Base-by-base conservation (phyloP, 2,888 invertebrate genomes). In the Drosophila parthenogenetica region DNA sequence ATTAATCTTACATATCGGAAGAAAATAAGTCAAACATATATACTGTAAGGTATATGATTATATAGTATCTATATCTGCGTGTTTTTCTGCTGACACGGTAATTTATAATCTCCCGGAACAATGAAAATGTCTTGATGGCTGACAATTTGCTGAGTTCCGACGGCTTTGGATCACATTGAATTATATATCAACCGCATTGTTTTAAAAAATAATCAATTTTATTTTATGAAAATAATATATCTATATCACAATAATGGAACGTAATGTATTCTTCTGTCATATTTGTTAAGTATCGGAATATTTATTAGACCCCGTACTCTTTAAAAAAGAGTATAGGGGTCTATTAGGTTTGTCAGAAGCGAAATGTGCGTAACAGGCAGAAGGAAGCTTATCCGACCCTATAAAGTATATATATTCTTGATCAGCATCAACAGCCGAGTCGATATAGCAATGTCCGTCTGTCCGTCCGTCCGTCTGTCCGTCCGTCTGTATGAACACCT, bases 141-240 rank as follows among this genome's bases (percentile, higher is more conserved):
- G 35, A 32, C 10, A 39, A 51, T 51, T 62, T 74, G 62, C 59
- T 62, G 75, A 57, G 10, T 53, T 75, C 76, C 74, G 74, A 60
- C 79, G 79, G 79, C 37, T 46, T 73, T 67, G 57, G 14, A 79
- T 61, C 79, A 61, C n/a, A 32, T 51, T 35, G 11, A 51, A 55
- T 65, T 25, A 35, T 35, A 42, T 1, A 5, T 16, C 5, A 11
- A 16, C 1, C 10, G 43, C n/a, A 29, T 35, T 17, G 19, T 43
- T 32, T 11, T 43, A 3, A 32, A 54, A 4, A 37, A 8, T 8
- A 37, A 43, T 11, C 5, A 32, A 19, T n/a, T 42, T 32, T 8
- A 7, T 42, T 13, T 5, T 13, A 17, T 25, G 7, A 13, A 22
- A 35, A n/a, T 22, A 10, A 22, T 11, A 32, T 16, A 5, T 11